These are phyloP conservation scores for Mystacornis crossleyi DNA, from an alignment of 2,113 vertebrate genomes.

Conservation along the genomic window DNA sequence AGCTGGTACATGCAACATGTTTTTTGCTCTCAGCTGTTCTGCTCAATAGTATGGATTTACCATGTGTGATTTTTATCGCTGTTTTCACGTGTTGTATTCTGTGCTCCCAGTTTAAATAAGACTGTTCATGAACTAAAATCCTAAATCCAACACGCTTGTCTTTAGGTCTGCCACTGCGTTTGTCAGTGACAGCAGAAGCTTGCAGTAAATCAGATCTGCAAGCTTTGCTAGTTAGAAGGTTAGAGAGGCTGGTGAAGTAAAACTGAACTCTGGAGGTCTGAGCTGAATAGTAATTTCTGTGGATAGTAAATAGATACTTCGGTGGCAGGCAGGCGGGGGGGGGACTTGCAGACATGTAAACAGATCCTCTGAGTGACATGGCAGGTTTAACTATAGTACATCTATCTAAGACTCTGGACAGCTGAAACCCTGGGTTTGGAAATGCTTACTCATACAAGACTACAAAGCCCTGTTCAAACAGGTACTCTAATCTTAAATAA, in stretches of 20 bases:
- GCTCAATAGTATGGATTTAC: neutral
- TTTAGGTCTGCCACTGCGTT: neutral
- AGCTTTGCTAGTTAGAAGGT: neutral
- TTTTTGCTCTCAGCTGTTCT: neutral
- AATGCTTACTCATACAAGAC: constrained; percentile 61
- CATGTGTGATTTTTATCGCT: neutral
- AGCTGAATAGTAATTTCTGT: neutral
- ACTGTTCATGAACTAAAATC: neutral
- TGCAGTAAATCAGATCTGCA: neutral
- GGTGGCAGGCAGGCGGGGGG: neutral
- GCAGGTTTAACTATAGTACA: constrained; percentile 63
- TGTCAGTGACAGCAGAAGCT: neutral
- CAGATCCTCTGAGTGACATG: constrained; percentile 60
- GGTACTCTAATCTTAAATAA: neutral
- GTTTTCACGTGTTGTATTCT: neutral
- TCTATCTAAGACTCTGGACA: constrained; percentile 49
- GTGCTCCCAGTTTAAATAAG: neutral
- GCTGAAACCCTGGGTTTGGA: constrained; percentile 54
- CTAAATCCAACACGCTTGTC: neutral
- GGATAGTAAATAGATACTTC: constrained; percentile 37
- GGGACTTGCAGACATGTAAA: constrained; percentile 31
- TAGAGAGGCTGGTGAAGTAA: neutral
- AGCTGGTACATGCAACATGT: neutral
- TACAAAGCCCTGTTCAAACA: neutral
- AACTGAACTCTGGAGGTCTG: neutral